phyloP scores from a whole-genome alignment of 2,888 invertebrate genomes.

The Cephus sareptanus region DNA sequence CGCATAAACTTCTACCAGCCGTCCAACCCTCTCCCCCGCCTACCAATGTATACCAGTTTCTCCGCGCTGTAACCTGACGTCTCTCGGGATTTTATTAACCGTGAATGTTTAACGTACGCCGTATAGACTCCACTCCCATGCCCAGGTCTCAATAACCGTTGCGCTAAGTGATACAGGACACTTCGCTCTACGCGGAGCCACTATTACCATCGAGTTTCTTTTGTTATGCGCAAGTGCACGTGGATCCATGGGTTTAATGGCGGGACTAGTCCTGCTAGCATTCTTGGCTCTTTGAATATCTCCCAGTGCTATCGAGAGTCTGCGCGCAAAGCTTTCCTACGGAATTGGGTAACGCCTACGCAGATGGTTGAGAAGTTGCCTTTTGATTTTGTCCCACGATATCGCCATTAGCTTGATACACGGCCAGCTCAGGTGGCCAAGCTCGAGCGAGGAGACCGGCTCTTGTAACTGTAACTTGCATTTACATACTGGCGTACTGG shows the following conservation, averaged over 20 bases:
- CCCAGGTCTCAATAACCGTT: neutral
- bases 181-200: neutral
- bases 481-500: conserved; percentile 49
- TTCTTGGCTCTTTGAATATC: neutral
- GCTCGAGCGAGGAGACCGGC: neutral
- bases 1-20: neutral
- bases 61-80: neutral
- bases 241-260: neutral
- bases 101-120: conserved; percentile 25
- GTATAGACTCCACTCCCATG: neutral
- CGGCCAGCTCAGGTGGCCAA: conserved; percentile 37
- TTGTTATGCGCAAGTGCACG: neutral
- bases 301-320: neutral
- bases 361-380: conserved; percentile 6
- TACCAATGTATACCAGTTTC: neutral
- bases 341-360: neutral
- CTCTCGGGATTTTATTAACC: conserved; percentile 21
- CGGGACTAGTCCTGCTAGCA: neutral
- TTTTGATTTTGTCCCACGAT: conserved; percentile 33
- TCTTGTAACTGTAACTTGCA: conserved; percentile 35
- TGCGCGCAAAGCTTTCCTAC: neutral
- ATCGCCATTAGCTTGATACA: conserved; percentile 40
- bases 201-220: neutral
- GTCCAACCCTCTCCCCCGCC: neutral
- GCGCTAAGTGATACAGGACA: neutral